Percentiles rank a stretch among this genome's conserved stretches.
phyloP scores from a whole-genome alignment of 2,888 invertebrate genomes.

The Euzophera pinguis region DNA sequence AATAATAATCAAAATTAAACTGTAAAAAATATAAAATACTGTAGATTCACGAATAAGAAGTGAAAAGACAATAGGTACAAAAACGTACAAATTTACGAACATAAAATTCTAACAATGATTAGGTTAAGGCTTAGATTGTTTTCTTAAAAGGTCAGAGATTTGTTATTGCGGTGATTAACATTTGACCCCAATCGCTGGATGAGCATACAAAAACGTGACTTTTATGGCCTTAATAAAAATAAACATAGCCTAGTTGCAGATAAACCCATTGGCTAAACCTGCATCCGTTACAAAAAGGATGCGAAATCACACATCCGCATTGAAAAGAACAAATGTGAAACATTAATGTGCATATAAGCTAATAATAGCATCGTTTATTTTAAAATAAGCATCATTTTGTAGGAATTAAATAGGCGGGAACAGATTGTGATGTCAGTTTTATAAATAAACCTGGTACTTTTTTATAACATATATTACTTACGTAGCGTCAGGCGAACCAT shows the following conservation, averaged over 20 bases:
- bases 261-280: not conserved
- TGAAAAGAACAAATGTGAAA: not conserved
- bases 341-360: not conserved
- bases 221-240: not conserved
- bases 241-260: not conserved
- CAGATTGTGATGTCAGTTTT: not conserved
- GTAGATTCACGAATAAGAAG: too few relatives aligned
- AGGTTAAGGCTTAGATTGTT: not conserved
- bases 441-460: not conserved
- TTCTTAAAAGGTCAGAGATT: not conserved
- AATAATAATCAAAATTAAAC: too few relatives aligned
- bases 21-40: too few relatives aligned
- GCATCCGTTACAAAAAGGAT: slow-evolving; percentile 4
- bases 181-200: slow-evolving; percentile 1
- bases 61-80: not conserved
- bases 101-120: not conserved
- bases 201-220: not conserved
- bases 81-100: not conserved
- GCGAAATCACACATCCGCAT: not conserved
- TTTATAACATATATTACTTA: too few relatives aligned
- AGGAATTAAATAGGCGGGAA: not conserved
- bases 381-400: not conserved
- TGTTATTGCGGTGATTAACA: not conserved
- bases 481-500: too few relatives aligned
- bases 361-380: not conserved